phyloP scores from a whole-genome alignment of 2,888 invertebrate genomes.

The Parochlus steinenii region DNA sequence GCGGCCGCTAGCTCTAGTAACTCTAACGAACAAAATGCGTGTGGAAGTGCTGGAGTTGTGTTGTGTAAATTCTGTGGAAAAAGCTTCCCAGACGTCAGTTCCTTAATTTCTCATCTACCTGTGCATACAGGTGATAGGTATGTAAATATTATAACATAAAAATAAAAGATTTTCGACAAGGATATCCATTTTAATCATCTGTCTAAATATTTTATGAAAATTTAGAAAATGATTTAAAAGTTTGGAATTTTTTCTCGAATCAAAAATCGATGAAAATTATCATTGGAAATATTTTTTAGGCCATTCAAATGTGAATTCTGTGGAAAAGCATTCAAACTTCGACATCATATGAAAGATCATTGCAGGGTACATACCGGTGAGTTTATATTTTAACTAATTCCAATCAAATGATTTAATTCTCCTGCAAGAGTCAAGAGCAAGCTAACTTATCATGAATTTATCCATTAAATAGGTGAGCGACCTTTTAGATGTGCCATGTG shows the following conservation, averaged over 20 bases:
- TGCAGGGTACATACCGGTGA: slow-evolving; percentile 79
- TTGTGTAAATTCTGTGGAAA: slow-evolving; percentile 87
- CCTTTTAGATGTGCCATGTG: slow-evolving; percentile 79
- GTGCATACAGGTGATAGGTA: slow-evolving; percentile 80
- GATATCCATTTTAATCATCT: too few relatives aligned
- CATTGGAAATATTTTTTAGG: too few relatives aligned
- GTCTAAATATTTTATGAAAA: too few relatives aligned
- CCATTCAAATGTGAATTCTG: slow-evolving; percentile 90
- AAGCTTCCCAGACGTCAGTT: slow-evolving; percentile 79
- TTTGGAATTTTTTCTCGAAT: too few relatives aligned
- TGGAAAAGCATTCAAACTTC: slow-evolving; percentile 81
- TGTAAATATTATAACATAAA: too few relatives aligned
- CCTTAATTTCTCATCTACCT: slow-evolving; percentile 72
- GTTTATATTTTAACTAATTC: slow-evolving; percentile 17
- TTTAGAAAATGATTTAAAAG: too few relatives aligned
- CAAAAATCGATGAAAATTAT: too few relatives aligned
- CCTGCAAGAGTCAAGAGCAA: not conserved
- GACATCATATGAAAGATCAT: slow-evolving; percentile 90
- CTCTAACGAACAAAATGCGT: slow-evolving; percentile 30
- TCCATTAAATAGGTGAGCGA: slow-evolving; percentile 46
- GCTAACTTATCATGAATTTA: not conserved
- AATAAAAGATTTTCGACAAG: too few relatives aligned
- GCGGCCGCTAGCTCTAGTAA: slow-evolving; percentile 30
- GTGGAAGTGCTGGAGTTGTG: slow-evolving; percentile 37
- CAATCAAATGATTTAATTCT: not conserved